phyloP scores from a whole-genome alignment of 2,888 invertebrate genomes.

The Nudaria mundana region DNA sequence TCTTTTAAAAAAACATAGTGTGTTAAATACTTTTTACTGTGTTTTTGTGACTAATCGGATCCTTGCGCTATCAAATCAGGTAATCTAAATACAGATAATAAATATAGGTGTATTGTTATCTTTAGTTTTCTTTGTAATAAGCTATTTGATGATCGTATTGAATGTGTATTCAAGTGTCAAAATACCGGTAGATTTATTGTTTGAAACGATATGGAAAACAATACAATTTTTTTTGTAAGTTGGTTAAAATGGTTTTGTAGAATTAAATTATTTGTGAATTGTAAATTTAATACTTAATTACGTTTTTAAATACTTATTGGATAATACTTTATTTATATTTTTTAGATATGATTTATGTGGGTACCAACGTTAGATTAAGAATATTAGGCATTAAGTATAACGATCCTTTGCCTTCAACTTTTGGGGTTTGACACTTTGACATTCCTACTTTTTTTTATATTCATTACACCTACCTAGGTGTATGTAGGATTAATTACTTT shows the following conservation, averaged over 20 bases:
- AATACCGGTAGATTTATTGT: slow-evolving; percentile 13
- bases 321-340: too few relatives aligned
- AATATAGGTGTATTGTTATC: slow-evolving; percentile 30
- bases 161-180: slow-evolving; percentile 11
- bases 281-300: too few relatives aligned
- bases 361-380: background rate
- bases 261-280: too few relatives aligned
- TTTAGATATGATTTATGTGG: background rate
- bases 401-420: too few relatives aligned
- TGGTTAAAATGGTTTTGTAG: too few relatives aligned
- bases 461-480: too few relatives aligned
- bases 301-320: too few relatives aligned
- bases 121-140: slow-evolving; percentile 17
- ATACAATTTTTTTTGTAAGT: too few relatives aligned
- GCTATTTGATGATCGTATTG: background rate
- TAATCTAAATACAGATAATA: slow-evolving; percentile 37
- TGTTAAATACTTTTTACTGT: slow-evolving; percentile 42
- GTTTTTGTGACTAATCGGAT: slow-evolving; percentile 42
- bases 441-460: too few relatives aligned
- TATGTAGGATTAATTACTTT: too few relatives aligned
- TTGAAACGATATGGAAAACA: background rate
- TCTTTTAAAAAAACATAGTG: slow-evolving; percentile 47
- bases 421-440: too few relatives aligned
- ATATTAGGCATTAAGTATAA: too few relatives aligned
- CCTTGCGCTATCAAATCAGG: slow-evolving; percentile 33